Conservation (phyloP, 2,888 invertebrate species). For the Mongoloraphidia duomilia region DNA sequence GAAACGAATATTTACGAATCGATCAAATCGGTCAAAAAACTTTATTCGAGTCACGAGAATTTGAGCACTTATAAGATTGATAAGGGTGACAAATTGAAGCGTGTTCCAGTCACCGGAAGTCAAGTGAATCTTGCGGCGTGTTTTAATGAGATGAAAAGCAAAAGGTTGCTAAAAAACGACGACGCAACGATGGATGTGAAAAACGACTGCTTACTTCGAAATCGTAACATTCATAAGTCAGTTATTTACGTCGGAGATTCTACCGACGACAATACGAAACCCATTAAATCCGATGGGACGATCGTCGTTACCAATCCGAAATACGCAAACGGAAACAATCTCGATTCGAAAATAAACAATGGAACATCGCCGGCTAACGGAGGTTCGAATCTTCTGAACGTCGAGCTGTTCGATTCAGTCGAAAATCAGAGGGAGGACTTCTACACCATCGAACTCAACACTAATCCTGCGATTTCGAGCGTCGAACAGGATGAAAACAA, state of each 20-base stretch:
- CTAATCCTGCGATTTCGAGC: background rate
- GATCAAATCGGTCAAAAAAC: slow-evolving; percentile 3
- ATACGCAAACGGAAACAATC: too few relatives aligned
- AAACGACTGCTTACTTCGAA: background rate
- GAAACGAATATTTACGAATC: slow-evolving; percentile 5
- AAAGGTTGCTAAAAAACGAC: slow-evolving; percentile 23
- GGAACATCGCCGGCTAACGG: too few relatives aligned
- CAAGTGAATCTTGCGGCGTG: slow-evolving; percentile 27
- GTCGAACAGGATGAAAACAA: background rate
- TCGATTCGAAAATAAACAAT: too few relatives aligned
- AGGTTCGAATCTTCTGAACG: too few relatives aligned
- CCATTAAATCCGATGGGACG: too few relatives aligned
- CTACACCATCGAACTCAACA: slow-evolving; percentile 3
- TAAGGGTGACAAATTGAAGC: background rate
- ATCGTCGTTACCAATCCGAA: too few relatives aligned
- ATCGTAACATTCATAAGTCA: slow-evolving; percentile 23
- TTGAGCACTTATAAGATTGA: background rate
- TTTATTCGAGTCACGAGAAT: slow-evolving; percentile 3
- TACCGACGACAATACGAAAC: background rate
- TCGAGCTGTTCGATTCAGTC: too few relatives aligned
- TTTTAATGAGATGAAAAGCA: slow-evolving; percentile 29
- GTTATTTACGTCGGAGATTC: slow-evolving; percentile 25
- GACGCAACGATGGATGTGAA: slow-evolving; percentile 27
- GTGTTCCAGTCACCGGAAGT: background rate
- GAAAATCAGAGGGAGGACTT: slow-evolving; percentile 1